Evolutionary conservation across 1,140 invertebrate species (phyloP), one percentile per base, ranked within the genome.

Genomic region (Solenopsis fugax): DNA sequence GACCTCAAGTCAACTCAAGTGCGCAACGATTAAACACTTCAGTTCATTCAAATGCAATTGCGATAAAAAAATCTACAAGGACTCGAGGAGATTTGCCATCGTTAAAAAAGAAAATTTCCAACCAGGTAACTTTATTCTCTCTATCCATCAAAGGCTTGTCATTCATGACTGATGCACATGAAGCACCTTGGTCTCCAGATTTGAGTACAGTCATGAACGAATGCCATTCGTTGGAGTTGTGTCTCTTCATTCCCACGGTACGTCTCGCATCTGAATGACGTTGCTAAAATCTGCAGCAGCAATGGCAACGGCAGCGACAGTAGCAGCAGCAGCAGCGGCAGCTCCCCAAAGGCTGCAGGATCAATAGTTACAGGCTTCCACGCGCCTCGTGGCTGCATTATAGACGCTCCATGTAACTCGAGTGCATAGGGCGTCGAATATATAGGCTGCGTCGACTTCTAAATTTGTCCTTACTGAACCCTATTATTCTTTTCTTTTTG

Each of bases 161-260:
- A 88, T 65, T 76, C 86, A 75, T 71, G 69, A 21, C 56, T 86
- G 50, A 71, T 90, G 52, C 56, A 24, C 64, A 69, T 10, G 29
- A 58, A 52, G 45, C 89, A 88, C 89, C 69, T 88, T 85, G 72
- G n/a, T 87, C 37, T 16, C 54, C 21, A 16, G 52, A 29, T 37
- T 21, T 34, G 60, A 90, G 76, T 65, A 88, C 56, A 86, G 80
- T 78, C 50, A 58, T 67, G 67, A 84, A 64, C 69, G 50, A 88
- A 92, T 89, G 89, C 80, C 87, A 80, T 75, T 88, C 81, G 75
- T 81, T 75, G 71, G 45, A 87, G 90, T 71, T 82, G 90, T 85
- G 81, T 69, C 73, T 80, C 87, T 91, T 77, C 89, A 93, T 94
- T 94, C 92, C 93, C 92, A 93, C 93, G 92, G 92, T 92, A 92